Evolutionary conservation across 1,140 invertebrate species (phyloP).

Genomic region (Rhyacophila brunnea): DNA sequence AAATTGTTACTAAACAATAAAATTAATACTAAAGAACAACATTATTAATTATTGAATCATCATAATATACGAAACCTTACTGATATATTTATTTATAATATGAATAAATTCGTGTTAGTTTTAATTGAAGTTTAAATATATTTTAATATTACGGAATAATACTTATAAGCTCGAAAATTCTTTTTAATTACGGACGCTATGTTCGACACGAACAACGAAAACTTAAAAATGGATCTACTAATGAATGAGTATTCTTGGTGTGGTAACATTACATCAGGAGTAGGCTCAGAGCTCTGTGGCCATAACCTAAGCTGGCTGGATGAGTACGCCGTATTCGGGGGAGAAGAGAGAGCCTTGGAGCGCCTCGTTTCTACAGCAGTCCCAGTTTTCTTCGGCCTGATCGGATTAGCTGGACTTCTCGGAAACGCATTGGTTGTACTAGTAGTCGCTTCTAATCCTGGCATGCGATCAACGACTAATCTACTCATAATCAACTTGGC

Average conservation of each 20-base stretch:
- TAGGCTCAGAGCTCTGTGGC: slow-evolving; percentile 14
- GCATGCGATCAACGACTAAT: slow-evolving; percentile 92
- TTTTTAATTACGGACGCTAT: too few relatives aligned
- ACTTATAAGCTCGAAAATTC: too few relatives aligned
- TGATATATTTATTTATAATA: too few relatives aligned
- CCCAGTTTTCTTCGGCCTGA: slow-evolving; percentile 83
- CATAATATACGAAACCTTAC: too few relatives aligned
- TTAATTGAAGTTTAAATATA: too few relatives aligned
- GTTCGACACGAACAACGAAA: background rate
- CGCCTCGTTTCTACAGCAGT: slow-evolving; percentile 70
- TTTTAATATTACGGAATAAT: too few relatives aligned
- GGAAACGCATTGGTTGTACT: slow-evolving; percentile 88
- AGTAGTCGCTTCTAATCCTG: slow-evolving; percentile 81
- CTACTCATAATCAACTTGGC: slow-evolving; percentile 87
- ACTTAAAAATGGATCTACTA: background rate
- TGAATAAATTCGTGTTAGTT: too few relatives aligned
- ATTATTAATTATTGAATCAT: too few relatives aligned
- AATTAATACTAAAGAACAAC: too few relatives aligned
- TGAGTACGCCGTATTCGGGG: slow-evolving; percentile 39
- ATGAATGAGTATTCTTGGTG: slow-evolving; percentile 1
- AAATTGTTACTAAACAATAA: too few relatives aligned
- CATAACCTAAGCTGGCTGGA: slow-evolving; percentile 13
- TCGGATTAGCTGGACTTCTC: slow-evolving; percentile 81
- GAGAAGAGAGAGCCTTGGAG: slow-evolving; percentile 49
- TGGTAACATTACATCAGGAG: background rate